Percentiles rank a stretch among this genome's conserved stretches.
Evolutionary conservation across 2,113 vertebrate genomes (phyloP).

Genomic region (Abramis brama): DNA sequence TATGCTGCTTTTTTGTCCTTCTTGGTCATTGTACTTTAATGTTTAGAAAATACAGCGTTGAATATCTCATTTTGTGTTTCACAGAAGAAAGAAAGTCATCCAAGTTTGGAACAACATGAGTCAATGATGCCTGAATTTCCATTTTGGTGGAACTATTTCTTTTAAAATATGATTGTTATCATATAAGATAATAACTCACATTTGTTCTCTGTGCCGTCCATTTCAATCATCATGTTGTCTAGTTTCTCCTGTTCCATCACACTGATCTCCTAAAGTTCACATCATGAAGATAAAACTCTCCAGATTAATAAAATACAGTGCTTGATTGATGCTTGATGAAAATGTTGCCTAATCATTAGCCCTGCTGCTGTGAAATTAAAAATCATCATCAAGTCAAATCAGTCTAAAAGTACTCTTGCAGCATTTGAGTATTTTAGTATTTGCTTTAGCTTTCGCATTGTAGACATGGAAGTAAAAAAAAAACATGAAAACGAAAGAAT

Average conservation of each 20-base stretch:
- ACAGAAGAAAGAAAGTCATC: neutral
- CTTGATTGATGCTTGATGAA: neutral
- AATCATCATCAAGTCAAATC: neutral
- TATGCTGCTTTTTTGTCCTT: too few relatives aligned
- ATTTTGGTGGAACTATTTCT: neutral
- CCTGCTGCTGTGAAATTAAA: slow-evolving; percentile 13
- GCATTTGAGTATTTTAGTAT: neutral
- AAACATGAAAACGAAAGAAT: slow-evolving; percentile 10
- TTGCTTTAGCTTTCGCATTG: neutral
- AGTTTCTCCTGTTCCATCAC: slow-evolving; percentile 93
- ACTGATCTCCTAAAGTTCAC: slow-evolving; percentile 80
- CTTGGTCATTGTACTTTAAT: too few relatives aligned
- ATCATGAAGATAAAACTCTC: slow-evolving; percentile 20
- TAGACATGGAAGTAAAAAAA: neutral
- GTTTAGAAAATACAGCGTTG: too few relatives aligned
- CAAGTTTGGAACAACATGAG: neutral
- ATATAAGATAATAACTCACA: slow-evolving; percentile 76
- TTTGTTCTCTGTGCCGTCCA: slow-evolving; percentile 96
- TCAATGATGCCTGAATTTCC: neutral
- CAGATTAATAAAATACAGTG: slow-evolving; percentile 5
- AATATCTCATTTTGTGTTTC: too few relatives aligned
- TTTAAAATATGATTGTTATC: neutral
- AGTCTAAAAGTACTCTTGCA: neutral
- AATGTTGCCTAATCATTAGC: neutral
- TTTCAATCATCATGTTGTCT: slow-evolving; percentile 89